These are phyloP conservation scores for Euphydryas editha DNA, from an alignment of 2,888 invertebrate genomes.

Conservation along the genomic window DNA sequence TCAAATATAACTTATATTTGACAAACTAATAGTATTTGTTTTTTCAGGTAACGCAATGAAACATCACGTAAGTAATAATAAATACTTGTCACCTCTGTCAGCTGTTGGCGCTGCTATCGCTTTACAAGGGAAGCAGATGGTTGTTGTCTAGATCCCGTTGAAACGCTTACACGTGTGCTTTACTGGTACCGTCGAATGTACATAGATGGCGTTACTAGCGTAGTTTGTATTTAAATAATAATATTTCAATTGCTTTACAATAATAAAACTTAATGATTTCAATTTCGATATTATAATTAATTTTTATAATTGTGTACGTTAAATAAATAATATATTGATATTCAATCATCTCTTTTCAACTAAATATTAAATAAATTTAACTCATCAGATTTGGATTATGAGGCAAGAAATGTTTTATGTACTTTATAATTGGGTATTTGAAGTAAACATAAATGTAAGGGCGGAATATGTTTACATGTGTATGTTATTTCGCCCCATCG, in stretches of 20 bases:
- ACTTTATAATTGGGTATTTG: not conserved
- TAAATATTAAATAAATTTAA: not conserved
- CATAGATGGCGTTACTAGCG: conserved; percentile 38
- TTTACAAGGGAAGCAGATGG: conserved; percentile 29
- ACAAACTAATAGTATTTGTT: not conserved
- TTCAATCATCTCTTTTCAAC: conserved; percentile 4
- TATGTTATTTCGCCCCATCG: conserved; percentile 13
- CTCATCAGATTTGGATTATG: not conserved
- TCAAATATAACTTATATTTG: not conserved
- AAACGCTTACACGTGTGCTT: conserved; percentile 27
- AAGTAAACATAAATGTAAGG: not conserved
- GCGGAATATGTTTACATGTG: conserved; percentile 3
- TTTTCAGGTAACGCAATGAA: conserved; percentile 11
- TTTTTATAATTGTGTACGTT: not conserved
- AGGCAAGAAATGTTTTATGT: not conserved
- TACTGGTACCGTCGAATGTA: conserved; percentile 26
- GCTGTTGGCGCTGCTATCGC: conserved; percentile 38
- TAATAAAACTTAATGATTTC: not conserved
- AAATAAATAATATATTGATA: not conserved
- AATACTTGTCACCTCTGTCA: conserved; percentile 21
- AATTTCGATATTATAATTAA: not conserved
- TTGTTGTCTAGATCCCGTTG: conserved; percentile 33
- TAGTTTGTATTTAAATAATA: not conserved
- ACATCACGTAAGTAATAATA: not conserved
- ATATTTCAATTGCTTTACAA: not conserved